phyloP scores from a whole-genome alignment of 2,113 vertebrate species.

The Datnioides undecimradiatus region DNA sequence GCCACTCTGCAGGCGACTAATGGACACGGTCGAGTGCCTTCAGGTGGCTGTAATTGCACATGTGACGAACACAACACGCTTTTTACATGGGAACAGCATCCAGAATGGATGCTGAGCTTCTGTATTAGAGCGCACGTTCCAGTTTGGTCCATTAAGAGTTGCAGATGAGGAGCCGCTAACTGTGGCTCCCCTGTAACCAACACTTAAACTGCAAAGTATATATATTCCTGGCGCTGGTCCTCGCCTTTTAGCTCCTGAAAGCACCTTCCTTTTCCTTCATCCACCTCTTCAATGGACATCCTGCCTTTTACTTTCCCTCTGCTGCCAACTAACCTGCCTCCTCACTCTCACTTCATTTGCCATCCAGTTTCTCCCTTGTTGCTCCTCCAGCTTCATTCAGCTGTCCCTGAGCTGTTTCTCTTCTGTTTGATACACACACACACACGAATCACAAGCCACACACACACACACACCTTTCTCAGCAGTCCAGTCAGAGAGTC shows the following conservation, averaged over 20 bases:
- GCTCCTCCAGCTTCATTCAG: constrained; percentile 44
- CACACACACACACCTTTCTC: not conserved
- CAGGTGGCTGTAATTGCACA: not conserved
- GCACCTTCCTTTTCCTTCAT: constrained; percentile 26
- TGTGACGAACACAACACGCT: not conserved
- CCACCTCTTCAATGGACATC: constrained; percentile 25
- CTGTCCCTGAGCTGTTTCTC: constrained; percentile 32
- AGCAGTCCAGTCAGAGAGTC: constrained; percentile 21
- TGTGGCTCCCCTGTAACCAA: constrained; percentile 8
- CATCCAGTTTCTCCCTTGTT: constrained; percentile 31
- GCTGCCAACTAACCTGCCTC: constrained; percentile 45
- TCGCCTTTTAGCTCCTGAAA: constrained; percentile 25
- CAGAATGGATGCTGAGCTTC: not conserved
- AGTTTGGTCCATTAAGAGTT: not conserved
- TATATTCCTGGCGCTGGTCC: constrained; percentile 15
- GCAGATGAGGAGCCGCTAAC: not conserved
- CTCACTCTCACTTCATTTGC: constrained; percentile 39
- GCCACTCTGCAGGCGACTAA: not conserved
- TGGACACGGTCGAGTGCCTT: not conserved
- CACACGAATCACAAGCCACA: constrained; percentile 14
- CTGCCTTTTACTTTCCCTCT: constrained; percentile 26
- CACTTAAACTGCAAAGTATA: not conserved
- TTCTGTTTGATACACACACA: constrained; percentile 9
- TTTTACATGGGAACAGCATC: not conserved
- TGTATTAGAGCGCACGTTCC: not conserved